A percentile compares a stretch with the other conserved stretches of the same genome.
phyloP scores from a whole-genome alignment of 2,797 vertebrate genomes.

The Enteromius afrohamiltoni region DNA sequence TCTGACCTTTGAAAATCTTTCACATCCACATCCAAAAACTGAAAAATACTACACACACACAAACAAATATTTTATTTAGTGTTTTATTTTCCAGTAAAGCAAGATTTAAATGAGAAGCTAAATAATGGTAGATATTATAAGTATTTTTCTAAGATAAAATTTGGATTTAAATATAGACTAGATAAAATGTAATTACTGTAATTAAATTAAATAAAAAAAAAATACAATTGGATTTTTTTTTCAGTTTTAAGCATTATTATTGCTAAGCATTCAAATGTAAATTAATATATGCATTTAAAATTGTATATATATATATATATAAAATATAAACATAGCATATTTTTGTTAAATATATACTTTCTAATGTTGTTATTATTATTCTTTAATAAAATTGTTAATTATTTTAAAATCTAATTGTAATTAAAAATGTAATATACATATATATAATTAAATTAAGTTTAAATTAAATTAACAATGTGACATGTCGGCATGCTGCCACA shows the following conservation, averaged over 20 bases:
- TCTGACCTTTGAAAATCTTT: conserved; percentile 17
- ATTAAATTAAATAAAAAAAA: background rate
- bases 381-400: too few species aligned
- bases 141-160: background rate
- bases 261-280: background rate
- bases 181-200: background rate
- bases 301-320: too few species aligned
- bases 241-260: background rate
- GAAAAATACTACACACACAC: background rate
- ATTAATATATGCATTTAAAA: too few species aligned
- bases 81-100: background rate
- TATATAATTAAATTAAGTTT: too few species aligned
- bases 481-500: background rate
- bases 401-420: too few species aligned
- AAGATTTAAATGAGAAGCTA: background rate
- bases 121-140: background rate
- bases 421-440: background rate
- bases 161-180: background rate
- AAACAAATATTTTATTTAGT: background rate
- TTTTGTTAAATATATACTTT: too few species aligned
- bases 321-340: too few species aligned
- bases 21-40: background rate
- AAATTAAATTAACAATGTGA: background rate
- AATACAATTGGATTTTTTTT: background rate
- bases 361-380: too few species aligned